These are phyloP conservation scores for Ditylenchus weischeri DNA, from an alignment of 2,888 invertebrate species.

Conservation along the genomic window DNA sequence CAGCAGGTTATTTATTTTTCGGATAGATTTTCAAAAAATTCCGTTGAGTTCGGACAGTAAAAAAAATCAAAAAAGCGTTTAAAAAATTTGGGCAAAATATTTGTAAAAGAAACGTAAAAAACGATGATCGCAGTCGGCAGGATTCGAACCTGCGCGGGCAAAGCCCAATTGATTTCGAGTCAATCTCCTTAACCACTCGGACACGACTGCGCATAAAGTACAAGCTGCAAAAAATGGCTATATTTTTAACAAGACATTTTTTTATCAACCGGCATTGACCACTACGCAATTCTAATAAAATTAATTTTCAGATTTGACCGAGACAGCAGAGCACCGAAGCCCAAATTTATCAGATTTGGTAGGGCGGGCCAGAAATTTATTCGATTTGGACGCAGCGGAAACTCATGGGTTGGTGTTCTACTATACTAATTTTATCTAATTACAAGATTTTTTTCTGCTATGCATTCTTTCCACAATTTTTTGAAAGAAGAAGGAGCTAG, in stretches of 20 bases:
- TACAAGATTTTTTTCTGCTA: too few relatives aligned
- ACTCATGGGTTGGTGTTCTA: background rate
- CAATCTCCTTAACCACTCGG: conserved; percentile 58
- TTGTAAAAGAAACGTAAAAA: too few relatives aligned
- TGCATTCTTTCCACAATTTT: too few relatives aligned
- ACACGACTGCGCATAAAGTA: conserved; percentile 28
- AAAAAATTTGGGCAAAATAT: too few relatives aligned
- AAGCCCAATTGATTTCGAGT: conserved; percentile 58
- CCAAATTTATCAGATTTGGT: conserved; percentile 55
- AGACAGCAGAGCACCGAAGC: conserved; percentile 45
- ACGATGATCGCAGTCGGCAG: conserved; percentile 46
- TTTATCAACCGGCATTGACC: too few relatives aligned
- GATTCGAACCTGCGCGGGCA: conserved; percentile 58
- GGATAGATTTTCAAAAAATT: too few relatives aligned
- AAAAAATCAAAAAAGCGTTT: too few relatives aligned
- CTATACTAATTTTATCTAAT: background rate
- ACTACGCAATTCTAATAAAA: background rate
- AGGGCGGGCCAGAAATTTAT: conserved; percentile 54
- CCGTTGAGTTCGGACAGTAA: too few relatives aligned
- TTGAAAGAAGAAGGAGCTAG: too few relatives aligned
- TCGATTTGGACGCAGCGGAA: conserved; percentile 45
- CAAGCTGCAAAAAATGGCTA: too few relatives aligned
- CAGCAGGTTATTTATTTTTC: too few relatives aligned
- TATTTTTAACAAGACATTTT: too few relatives aligned
- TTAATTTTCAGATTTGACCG: conserved; percentile 36